These are phyloP conservation scores for Pyrgilauda ruficollis DNA, from an alignment of 2,113 vertebrate species.

Conservation along the genomic window DNA sequence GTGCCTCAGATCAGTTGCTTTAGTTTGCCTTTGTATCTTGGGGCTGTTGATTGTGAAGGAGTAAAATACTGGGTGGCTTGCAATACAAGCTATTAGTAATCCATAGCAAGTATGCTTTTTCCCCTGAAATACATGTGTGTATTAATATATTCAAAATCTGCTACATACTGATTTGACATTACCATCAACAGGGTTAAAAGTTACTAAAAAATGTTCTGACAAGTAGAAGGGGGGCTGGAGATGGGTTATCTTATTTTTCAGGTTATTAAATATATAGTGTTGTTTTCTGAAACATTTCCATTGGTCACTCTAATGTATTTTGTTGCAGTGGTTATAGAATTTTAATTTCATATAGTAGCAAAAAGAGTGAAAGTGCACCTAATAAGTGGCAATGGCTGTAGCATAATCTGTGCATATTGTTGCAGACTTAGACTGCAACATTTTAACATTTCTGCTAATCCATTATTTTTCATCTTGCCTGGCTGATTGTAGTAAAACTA, in stretches of 20 bases:
- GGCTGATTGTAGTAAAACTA: not conserved
- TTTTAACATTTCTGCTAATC: not conserved
- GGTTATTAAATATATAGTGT: not conserved
- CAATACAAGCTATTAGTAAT: not conserved
- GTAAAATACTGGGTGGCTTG: not conserved
- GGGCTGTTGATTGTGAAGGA: not conserved
- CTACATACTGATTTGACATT: not conserved
- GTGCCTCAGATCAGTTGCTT: not conserved
- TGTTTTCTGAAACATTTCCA: not conserved
- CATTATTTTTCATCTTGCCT: not conserved
- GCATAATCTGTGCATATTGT: not conserved
- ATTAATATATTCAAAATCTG: not conserved
- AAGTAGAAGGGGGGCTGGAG: not conserved
- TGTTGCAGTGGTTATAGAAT: not conserved
- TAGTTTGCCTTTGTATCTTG: not conserved
- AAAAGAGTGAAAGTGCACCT: not conserved
- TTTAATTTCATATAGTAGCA: not conserved
- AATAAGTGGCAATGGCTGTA: not conserved
- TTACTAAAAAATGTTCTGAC: not conserved
- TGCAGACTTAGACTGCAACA: not conserved
- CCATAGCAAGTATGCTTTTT: not conserved
- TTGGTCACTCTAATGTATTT: not conserved
- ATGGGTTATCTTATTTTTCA: not conserved
- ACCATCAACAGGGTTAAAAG: not conserved
- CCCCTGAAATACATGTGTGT: not conserved